Evolutionary conservation across 2,797 vertebrate genomes (phyloP).

Genomic region (Cynodonichthys magdalenae): DNA sequence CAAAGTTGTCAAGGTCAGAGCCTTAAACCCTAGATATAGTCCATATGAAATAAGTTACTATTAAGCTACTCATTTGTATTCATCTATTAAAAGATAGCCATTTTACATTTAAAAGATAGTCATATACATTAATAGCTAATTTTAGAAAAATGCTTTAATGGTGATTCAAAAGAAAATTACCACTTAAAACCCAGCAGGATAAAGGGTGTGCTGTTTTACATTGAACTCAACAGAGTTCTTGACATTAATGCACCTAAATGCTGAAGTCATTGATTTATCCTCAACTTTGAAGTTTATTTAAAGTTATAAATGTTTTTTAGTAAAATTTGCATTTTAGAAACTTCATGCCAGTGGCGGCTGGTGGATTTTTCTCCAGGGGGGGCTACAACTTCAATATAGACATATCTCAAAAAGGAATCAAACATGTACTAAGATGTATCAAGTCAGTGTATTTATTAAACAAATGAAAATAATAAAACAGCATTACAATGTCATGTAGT

Average conservation of each 20-base stretch:
- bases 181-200: neutral
- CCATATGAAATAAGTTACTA: no score
- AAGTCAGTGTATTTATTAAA: no score
- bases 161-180: slow-evolving; percentile 8
- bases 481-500: no score
- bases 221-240: neutral
- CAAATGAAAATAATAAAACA: no score
- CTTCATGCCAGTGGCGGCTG: no score
- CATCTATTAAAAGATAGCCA: neutral
- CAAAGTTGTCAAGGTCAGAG: no score
- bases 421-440: no score
- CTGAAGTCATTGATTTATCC: neutral
- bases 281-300: slow-evolving; percentile 9
- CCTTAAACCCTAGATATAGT: no score
- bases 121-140: neutral
- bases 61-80: no score
- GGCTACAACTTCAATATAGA: no score
- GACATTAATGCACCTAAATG: neutral
- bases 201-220: neutral
- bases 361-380: no score
- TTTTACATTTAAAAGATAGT: neutral
- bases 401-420: no score
- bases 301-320: neutral
- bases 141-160: neutral
- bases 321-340: neutral